Base-by-base conservation (phyloP, 2,797 vertebrate species). In the Cyclopterus lumpus region DNA sequence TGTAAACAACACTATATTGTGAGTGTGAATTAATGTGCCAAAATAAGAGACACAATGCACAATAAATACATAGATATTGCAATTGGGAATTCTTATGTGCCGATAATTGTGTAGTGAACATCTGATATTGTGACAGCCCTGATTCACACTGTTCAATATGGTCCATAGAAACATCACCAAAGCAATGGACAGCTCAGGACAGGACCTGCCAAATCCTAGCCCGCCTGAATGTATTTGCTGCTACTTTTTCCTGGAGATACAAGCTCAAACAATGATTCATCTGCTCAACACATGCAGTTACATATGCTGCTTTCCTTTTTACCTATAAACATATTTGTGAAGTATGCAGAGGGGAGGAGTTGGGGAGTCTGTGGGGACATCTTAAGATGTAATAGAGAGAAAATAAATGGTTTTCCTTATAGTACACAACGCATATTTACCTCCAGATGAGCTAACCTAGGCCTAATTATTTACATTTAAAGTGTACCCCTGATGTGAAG, bases 221-320 rank as follows among this genome's bases (percentile, higher is more conserved):
- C 16, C 4, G 63, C 62, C 68, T 70, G 62, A 66, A 62, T 88
- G 77, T 85, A 81, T 84, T 68, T 85, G 77, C 77, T 81, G 77
- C 79, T 79, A 75, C 85, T 89, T 84, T 86, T 88, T 90, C 87
- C 82, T 82, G 73, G 77, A 88, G 58, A 82, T 71, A 77, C 62
- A 73, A 71, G 78, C 67, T 86, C 66, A 86, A 87, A 87, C 87
- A 82, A 46, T 4, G 11, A 71, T 80, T 89, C 89, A 92, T 91
- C 88, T 92, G 91, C 78, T 88, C 42, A 73, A 86, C 93, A 93
- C 81, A 89, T 92, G 90, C 87, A 83, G 70, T 61, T 66, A 88
- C 84, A 87, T 81, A 61, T 18, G 11, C 54, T 76, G 62, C 74
- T 85, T 87, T 86, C 70, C 71, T 81, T 72, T 81, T 69, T 22